Conservation (phyloP, 2,797 vertebrate genomes). For the Tenualosa thibaudeaui region DNA sequence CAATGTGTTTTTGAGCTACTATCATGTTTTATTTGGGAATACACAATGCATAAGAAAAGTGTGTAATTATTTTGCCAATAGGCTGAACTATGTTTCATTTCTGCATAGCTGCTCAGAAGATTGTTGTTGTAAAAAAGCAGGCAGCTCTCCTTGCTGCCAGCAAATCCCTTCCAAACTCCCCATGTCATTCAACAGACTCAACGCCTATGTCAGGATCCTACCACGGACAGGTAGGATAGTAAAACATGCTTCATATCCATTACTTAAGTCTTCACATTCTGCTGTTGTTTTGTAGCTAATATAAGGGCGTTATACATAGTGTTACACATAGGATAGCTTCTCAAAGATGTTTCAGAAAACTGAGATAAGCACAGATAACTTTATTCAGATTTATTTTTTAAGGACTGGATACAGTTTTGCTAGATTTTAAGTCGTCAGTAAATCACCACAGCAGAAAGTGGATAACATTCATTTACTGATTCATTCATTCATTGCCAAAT, state of each 20-base stretch:
- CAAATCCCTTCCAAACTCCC: conserved; percentile 93
- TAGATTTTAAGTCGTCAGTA: not conserved
- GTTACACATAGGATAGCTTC: not conserved
- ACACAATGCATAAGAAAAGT: not conserved
- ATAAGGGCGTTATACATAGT: too few relatives aligned
- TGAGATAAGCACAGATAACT: not conserved
- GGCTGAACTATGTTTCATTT: not conserved
- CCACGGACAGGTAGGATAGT: conserved; percentile 74
- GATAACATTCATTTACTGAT: not conserved
- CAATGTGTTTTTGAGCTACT: not conserved
- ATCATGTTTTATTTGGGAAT: not conserved
- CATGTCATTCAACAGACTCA: conserved; percentile 89
- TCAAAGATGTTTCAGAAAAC: not conserved
- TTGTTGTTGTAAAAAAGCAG: conserved; percentile 84
- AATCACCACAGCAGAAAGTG: not conserved
- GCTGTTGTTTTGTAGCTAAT: not conserved
- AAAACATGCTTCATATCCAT: not conserved
- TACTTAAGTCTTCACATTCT: too few relatives aligned
- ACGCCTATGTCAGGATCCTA: conserved; percentile 80
- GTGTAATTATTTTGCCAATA: not conserved
- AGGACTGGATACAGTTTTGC: not conserved
- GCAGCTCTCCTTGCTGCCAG: conserved; percentile 86
- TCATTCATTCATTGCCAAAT: not conserved
- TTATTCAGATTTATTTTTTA: too few relatives aligned
- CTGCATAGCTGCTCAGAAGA: conserved; percentile 86